Evolutionary conservation across 2,113 vertebrate genomes (phyloP).

Genomic region (Tympanuchus pallidicinctus): DNA sequence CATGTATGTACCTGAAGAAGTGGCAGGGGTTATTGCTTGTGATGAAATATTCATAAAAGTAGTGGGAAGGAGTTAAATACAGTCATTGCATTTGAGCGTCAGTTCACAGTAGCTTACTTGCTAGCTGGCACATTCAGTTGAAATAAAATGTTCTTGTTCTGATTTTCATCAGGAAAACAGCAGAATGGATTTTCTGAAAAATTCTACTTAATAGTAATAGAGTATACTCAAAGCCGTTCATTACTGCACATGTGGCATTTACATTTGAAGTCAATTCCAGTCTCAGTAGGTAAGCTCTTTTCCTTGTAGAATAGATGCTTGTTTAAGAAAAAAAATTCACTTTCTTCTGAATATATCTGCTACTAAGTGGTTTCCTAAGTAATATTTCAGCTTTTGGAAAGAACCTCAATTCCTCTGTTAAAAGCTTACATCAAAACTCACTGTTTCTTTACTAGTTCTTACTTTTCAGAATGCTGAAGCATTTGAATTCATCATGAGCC

Average conservation of each 20-base stretch:
- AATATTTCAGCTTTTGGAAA: background rate
- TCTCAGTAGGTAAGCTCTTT: slow-evolving; percentile 84
- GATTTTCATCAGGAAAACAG: slow-evolving; percentile 69
- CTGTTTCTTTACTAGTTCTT: background rate
- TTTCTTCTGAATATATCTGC: background rate
- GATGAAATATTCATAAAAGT: background rate
- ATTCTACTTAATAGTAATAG: slow-evolving; percentile 95
- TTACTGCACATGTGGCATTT: slow-evolving; percentile 97
- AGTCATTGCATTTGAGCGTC: background rate
- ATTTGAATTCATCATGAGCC: background rate
- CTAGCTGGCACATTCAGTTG: background rate
- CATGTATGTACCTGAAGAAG: background rate
- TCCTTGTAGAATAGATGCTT: background rate
- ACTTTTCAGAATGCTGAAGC: background rate
- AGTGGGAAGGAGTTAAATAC: background rate
- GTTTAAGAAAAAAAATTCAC: background rate
- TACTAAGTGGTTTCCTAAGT: background rate
- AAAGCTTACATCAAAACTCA: background rate
- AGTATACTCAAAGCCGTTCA: slow-evolving; percentile 82
- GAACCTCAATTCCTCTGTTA: background rate
- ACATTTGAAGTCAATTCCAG: slow-evolving; percentile 88
- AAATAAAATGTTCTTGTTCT: background rate
- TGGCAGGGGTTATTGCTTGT: background rate
- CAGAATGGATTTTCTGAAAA: slow-evolving; percentile 87
- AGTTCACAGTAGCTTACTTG: background rate